Base-by-base conservation (phyloP, 2,797 vertebrate species). In the Tragopan temminckii region DNA sequence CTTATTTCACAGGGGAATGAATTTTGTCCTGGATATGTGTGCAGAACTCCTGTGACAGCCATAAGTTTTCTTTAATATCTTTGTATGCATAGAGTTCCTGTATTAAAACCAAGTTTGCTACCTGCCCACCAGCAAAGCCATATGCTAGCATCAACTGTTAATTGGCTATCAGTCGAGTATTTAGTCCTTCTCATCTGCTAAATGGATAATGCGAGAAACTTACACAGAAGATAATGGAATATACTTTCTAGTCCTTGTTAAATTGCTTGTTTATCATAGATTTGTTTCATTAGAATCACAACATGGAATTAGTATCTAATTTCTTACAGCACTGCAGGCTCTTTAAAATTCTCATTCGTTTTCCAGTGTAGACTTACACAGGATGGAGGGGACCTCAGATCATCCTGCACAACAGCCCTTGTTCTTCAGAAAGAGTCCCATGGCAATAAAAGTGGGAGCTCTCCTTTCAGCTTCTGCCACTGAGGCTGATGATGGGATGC, bases 111-210 rank as follows among this genome's bases (percentile, higher is more conserved):
- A 25, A 70, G 17, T 83, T 91, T 80, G 76, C 59, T 95, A 85
- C 90, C 90, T 96, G 90, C 89, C 89, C 92, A 90, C 79, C 72
- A 85, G 58, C 63, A 78, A 82, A 90, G 72, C 94, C 94, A 89
- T 92, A 88, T 89, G 87, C 62, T 88, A 72, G 81, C 67, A 83
- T 88, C 93, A 95, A 78, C 85, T 83, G 91, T 93, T 96, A 94
- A 83, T 92, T 90, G 79, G 55, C 53, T 78, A 50, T 90, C 91
- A 74, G 43, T 10, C 80, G 80, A 50, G 63, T 82, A 57, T 88
- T 95, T 57, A 92, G 63, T 81, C 74, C 74, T 70, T 36, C 74
- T 96, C 59, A 43, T 81, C 70, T 81, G 67, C 80, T 84, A 58
- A 88, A 79, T 68, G 40, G 78, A 38, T 81, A 42, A 50, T 23